Evolutionary conservation across 2,113 vertebrate species (phyloP).

Genomic region (Psittacus erithacus): DNA sequence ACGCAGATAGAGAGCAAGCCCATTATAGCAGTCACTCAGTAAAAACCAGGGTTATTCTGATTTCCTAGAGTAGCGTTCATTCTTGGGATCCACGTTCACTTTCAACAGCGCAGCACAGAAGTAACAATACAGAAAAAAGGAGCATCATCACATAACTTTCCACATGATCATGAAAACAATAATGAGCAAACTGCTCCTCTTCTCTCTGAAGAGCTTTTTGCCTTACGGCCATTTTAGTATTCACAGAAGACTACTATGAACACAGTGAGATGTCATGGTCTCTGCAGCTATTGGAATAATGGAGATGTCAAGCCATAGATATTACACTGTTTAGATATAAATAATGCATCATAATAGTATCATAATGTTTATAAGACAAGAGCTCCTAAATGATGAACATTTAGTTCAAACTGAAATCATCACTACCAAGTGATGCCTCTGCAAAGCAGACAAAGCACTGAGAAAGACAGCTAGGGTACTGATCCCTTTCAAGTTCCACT

Average conservation of each 20-base stretch:
- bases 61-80: not conserved
- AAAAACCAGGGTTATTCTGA: not conserved
- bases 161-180: not conserved
- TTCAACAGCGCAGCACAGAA: not conserved
- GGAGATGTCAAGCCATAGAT: not conserved
- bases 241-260: not conserved
- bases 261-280: not conserved
- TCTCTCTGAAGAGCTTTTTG: not conserved
- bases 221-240: not conserved
- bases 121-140: not conserved
- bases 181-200: not conserved
- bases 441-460: not conserved
- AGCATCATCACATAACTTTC: not conserved
- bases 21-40: not conserved
- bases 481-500: not conserved
- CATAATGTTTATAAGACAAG: not conserved
- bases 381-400: not conserved
- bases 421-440: not conserved
- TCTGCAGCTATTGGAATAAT: not conserved
- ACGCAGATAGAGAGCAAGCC: not conserved
- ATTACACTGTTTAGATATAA: not conserved
- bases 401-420: not conserved
- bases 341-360: slow-evolving; percentile 8
- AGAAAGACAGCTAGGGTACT: not conserved
- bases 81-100: not conserved